These are phyloP conservation scores for Tipula vernalis DNA, from an alignment of 2,888 invertebrate genomes.

Conservation along the genomic window DNA sequence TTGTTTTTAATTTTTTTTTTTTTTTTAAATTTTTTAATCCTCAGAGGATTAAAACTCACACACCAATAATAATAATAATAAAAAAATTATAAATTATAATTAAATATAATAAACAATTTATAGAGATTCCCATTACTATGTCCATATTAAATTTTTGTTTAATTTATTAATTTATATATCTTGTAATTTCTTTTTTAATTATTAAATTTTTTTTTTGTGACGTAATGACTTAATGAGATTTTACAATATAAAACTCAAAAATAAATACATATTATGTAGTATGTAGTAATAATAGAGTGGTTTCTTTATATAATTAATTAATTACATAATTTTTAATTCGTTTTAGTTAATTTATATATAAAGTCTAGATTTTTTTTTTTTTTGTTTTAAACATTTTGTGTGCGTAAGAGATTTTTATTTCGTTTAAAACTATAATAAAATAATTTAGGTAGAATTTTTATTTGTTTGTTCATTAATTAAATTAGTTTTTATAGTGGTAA, in stretches of 20 bases:
- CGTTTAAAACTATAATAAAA: background rate
- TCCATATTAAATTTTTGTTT: background rate
- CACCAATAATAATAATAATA: background rate
- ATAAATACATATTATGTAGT: background rate
- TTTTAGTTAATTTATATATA: background rate
- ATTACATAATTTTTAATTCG: background rate
- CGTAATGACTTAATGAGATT: background rate
- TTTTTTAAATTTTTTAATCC: slow-evolving; percentile 12
- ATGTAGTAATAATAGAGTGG: background rate
- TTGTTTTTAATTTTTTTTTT: slow-evolving; percentile 17
- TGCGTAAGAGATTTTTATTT: background rate
- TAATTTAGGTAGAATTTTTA: background rate
- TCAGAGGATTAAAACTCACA: background rate
- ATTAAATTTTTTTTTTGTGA: background rate
- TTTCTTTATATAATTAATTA: background rate
- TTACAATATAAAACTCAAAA: background rate
- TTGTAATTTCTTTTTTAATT: background rate
- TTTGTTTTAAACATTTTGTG: background rate
- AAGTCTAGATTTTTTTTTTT: background rate
- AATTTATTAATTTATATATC: background rate
- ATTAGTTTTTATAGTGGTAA: background rate
- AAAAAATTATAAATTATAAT: background rate
- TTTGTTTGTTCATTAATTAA: background rate
- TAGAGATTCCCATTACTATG: background rate
- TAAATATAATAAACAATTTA: background rate